Percentiles rank a stretch among this genome's conserved stretches.
Conservation (phyloP, 2,797 vertebrate genomes). For the Pseudochaenichthys georgianus region DNA sequence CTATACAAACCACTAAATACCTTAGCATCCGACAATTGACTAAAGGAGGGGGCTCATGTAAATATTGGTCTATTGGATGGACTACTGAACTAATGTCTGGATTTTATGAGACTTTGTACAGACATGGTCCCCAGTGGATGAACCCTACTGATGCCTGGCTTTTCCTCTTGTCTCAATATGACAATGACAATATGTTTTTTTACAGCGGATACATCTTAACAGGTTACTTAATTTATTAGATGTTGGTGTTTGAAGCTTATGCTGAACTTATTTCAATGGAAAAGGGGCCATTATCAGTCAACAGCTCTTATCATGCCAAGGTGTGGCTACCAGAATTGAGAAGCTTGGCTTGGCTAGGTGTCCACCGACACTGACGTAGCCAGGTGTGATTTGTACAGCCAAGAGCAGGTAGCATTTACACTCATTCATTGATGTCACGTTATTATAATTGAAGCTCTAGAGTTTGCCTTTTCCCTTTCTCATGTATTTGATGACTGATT, state of each 20-base stretch:
- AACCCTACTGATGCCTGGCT: neutral
- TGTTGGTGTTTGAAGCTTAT: neutral
- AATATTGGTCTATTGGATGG: neutral
- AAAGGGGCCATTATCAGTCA: neutral
- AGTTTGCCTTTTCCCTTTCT: neutral
- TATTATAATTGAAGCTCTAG: neutral
- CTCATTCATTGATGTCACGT: neutral
- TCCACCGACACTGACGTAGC: neutral
- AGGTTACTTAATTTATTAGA: too few relatives aligned
- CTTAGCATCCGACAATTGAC: neutral
- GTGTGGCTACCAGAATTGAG: neutral
- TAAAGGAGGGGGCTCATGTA: neutral
- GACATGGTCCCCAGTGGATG: neutral
- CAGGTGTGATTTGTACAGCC: neutral
- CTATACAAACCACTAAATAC: conserved; percentile 1
- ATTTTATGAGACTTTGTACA: neutral
- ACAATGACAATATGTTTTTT: too few relatives aligned
- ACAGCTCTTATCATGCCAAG: neutral
- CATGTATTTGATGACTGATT: neutral
- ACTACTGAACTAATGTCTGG: neutral
- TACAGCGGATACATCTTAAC: neutral
- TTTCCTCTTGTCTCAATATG: neutral
- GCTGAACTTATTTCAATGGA: neutral
- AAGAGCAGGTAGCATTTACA: neutral
- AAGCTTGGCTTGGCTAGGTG: neutral